Conservation (phyloP, 1,140 invertebrate species). For the Ephestia elutella region DNA sequence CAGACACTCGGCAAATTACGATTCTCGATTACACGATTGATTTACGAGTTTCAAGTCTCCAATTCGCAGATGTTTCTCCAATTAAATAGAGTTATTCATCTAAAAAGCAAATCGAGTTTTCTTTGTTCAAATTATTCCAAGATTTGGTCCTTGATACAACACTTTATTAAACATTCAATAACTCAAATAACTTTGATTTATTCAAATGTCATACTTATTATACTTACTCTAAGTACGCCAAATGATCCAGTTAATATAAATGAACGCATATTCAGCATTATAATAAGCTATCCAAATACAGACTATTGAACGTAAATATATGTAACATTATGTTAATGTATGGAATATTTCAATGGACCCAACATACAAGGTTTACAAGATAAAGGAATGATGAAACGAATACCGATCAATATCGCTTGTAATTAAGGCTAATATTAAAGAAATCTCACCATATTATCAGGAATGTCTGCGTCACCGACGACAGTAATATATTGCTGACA, state of each 20-base stretch:
- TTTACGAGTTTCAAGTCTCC: constrained; percentile 32
- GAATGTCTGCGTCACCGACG: constrained; percentile 40
- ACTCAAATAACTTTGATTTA: neutral
- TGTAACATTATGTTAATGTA: constrained; percentile 20
- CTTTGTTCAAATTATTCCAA: neutral
- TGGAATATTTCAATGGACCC: constrained; percentile 24
- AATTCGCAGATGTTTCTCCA: constrained; percentile 44
- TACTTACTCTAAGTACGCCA: neutral
- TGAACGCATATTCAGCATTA: neutral
- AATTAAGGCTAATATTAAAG: constrained; percentile 64
- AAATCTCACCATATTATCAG: constrained; percentile 53
- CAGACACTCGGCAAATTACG: constrained; percentile 7
- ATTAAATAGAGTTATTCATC: constrained; percentile 37
- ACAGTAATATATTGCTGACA: constrained; percentile 68
- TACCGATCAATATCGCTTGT: constrained; percentile 58
- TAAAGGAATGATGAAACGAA: constrained; percentile 47
- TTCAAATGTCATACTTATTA: no score
- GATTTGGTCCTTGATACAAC: neutral
- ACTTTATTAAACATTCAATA: neutral
- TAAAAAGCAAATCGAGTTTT: constrained; percentile 26
- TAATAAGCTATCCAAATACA: constrained; percentile 4
- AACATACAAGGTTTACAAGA: constrained; percentile 34
- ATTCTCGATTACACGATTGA: constrained; percentile 23
- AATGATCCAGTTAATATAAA: neutral
- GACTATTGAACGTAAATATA: neutral